phyloP scores from a whole-genome alignment of 1,140 invertebrate species.

The Psilanteris sp. region DNA sequence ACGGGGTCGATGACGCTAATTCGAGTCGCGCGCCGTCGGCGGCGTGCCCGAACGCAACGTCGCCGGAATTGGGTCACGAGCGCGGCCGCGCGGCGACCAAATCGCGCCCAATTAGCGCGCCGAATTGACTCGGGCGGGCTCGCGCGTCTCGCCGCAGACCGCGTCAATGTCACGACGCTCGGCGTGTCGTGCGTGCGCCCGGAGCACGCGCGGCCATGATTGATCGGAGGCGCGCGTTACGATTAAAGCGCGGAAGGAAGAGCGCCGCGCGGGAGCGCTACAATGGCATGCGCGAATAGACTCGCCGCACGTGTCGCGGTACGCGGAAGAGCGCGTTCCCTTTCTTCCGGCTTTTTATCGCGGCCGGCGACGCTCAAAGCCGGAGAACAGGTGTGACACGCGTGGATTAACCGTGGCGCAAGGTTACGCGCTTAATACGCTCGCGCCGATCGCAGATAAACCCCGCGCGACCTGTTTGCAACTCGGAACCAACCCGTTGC shows the following conservation, averaged over 20 bases:
- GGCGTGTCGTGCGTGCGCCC: background rate
- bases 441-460: too few species aligned
- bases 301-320: conserved; percentile 38
- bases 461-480: too few species aligned
- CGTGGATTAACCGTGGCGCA: conserved; percentile 1
- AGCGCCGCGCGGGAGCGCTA: conserved; percentile 27
- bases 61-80: too few species aligned
- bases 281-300: conserved; percentile 28
- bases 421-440: too few species aligned
- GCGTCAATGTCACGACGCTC: too few species aligned
- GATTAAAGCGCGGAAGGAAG: conserved; percentile 12
- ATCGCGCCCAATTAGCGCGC: too few species aligned
- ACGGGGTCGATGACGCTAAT: conserved; percentile 3
- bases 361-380: conserved; percentile 12
- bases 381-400: conserved; percentile 30
- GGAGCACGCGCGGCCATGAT: conserved; percentile 3
- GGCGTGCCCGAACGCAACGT: too few species aligned
- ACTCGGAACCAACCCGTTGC: too few species aligned
- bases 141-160: too few species aligned
- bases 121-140: too few species aligned
- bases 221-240: conserved; percentile 27
- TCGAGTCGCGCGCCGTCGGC: too few species aligned
- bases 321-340: conserved; percentile 14
- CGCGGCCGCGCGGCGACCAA: too few species aligned
- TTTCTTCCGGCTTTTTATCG: background rate